Conservation (phyloP, 2,888 invertebrate species). For the Hyposoter dolosus region DNA sequence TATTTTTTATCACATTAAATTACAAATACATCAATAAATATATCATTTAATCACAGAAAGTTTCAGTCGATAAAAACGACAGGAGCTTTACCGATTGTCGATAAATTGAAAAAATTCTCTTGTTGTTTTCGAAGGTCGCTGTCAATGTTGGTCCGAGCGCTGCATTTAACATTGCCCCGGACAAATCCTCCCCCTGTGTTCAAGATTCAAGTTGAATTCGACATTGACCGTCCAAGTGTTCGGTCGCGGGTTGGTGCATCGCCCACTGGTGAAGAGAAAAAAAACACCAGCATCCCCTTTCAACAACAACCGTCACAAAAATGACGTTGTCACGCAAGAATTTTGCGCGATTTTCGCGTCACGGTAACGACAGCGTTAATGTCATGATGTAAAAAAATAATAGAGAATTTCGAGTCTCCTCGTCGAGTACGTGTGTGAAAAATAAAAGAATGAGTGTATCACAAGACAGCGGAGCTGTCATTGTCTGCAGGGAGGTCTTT, state of each 20-base stretch:
- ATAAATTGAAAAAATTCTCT: background rate
- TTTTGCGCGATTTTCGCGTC: slow-evolving; percentile 54
- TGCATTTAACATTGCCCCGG: slow-evolving; percentile 43
- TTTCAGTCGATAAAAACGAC: background rate
- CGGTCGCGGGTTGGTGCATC: slow-evolving; percentile 71
- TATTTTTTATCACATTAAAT: no score
- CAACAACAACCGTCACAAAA: slow-evolving; percentile 26
- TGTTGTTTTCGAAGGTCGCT: slow-evolving; percentile 39
- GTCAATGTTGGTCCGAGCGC: slow-evolving; percentile 28
- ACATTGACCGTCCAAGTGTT: slow-evolving; percentile 81
- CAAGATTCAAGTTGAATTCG: slow-evolving; percentile 82
- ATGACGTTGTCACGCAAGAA: slow-evolving; percentile 59
- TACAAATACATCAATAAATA: no score
- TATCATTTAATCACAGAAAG: no score
- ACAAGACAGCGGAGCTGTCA: slow-evolving; percentile 85
- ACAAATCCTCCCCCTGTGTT: slow-evolving; percentile 74
- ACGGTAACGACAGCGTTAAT: slow-evolving; percentile 50
- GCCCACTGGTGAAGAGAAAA: slow-evolving; percentile 34
- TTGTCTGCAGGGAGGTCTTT: slow-evolving; percentile 93
- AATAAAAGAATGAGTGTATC: slow-evolving; percentile 81
- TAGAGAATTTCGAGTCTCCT: background rate
- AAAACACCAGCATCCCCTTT: background rate
- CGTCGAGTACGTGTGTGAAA: slow-evolving; percentile 24
- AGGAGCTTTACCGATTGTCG: background rate
- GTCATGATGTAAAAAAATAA: slow-evolving; percentile 58